Conservation (phyloP, 1,140 invertebrate species). For the Chironomus tepperi region DNA sequence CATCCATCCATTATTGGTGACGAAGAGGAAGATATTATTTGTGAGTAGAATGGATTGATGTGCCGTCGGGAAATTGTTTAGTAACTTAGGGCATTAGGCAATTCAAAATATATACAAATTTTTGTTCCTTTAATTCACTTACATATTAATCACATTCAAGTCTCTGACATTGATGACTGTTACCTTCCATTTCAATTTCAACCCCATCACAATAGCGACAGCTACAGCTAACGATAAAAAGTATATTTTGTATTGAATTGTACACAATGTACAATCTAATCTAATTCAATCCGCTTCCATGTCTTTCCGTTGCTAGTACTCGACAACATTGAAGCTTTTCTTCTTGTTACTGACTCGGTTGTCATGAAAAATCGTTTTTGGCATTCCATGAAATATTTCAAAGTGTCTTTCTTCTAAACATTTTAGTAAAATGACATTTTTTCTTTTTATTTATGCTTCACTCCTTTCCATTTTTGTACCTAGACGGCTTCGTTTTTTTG, state of each 20-base stretch:
- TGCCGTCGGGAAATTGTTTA: not conserved
- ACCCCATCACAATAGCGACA: too few relatives aligned
- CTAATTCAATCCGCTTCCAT: not conserved
- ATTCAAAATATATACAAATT: not conserved
- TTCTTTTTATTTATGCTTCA: not conserved
- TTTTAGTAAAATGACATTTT: not conserved
- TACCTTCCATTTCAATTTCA: too few relatives aligned
- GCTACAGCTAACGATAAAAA: not conserved
- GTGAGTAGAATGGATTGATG: not conserved
- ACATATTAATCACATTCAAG: slow-evolving; percentile 3
- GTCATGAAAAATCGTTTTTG: slow-evolving; percentile 3
- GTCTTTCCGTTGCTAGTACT: not conserved
- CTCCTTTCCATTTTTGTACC: too few relatives aligned
- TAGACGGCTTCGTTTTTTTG: too few relatives aligned
- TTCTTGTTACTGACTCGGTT: not conserved
- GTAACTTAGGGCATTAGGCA: not conserved
- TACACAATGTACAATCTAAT: not conserved
- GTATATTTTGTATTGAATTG: not conserved
- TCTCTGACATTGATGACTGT: not conserved
- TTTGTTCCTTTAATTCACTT: not conserved
- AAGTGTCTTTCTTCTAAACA: not conserved
- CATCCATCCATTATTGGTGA: too few relatives aligned
- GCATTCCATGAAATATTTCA: not conserved
- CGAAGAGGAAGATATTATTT: not conserved
- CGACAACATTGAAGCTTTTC: too few relatives aligned